A percentile compares a stretch with the other conserved stretches of the same genome.
phyloP scores from a whole-genome alignment of 2,113 vertebrate genomes.

The Arenaria interpres region DNA sequence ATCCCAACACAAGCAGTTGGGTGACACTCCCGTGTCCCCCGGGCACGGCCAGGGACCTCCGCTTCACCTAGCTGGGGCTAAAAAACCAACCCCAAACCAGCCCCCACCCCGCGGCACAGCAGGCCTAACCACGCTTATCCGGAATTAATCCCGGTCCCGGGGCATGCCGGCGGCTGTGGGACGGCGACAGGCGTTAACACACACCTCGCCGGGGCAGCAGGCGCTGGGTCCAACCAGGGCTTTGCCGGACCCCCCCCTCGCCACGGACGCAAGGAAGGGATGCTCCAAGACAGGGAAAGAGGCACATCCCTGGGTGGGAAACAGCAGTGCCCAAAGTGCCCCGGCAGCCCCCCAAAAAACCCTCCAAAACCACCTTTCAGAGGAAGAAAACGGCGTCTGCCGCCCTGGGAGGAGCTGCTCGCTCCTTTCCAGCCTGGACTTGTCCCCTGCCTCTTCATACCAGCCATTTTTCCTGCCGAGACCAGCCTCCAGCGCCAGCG shows the following conservation, averaged over 20 bases:
- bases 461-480: slow-evolving; percentile 36
- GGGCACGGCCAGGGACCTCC: neutral
- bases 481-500: neutral
- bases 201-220: accelerated
- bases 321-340: neutral
- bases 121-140: neutral
- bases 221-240: neutral
- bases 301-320: neutral
- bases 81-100: neutral
- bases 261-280: neutral
- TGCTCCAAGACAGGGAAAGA: accelerated
- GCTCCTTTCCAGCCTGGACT: slow-evolving; percentile 36
- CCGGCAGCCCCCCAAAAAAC: neutral
- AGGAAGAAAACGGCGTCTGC: neutral
- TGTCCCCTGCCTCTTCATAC: slow-evolving; percentile 55
- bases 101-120: neutral
- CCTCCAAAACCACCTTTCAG: accelerated
- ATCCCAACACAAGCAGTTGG: accelerated
- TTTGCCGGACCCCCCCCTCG: neutral
- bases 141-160: neutral
- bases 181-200: neutral
- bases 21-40: neutral
- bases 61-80: neutral
- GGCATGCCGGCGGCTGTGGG: neutral
- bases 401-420: neutral